phyloP scores from a whole-genome alignment of 2,113 vertebrate species.

The Gambusia affinis region DNA sequence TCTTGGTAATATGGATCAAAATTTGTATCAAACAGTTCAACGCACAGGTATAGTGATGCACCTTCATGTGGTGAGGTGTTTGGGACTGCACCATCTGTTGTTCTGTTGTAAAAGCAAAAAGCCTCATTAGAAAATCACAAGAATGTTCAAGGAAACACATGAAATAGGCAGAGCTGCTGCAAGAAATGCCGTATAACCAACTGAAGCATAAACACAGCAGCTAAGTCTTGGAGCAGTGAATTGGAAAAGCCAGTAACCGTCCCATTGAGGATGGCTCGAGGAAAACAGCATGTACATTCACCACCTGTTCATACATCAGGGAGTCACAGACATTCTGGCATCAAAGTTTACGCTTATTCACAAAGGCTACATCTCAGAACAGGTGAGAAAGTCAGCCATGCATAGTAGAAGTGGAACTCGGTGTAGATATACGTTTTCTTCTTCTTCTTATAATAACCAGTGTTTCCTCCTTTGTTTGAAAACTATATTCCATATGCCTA shows the following conservation, averaged over 20 bases:
- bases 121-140: background rate
- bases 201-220: conserved; percentile 28
- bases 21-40: background rate
- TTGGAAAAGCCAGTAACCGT: conserved; percentile 17
- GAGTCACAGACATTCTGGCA: conserved; percentile 29
- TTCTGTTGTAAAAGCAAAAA: background rate
- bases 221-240: conserved; percentile 38
- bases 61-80: background rate
- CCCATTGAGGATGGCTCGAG: conserved; percentile 21
- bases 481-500: background rate
- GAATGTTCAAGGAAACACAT: background rate
- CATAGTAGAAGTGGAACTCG: background rate
- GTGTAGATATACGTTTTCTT: background rate
- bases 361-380: background rate
- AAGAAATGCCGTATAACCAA: conserved; percentile 20
- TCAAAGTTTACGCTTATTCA: conserved; percentile 21
- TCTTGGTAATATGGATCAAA: background rate
- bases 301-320: conserved; percentile 50
- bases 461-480: background rate
- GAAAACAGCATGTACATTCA: conserved; percentile 41
- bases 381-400: background rate
- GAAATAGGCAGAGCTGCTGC: background rate
- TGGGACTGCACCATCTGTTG: background rate
- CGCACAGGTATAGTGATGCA: background rate
- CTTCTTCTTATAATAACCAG: background rate